A percentile compares a stretch with the other conserved stretches of the same genome.
These are phyloP conservation scores for Bicyclus anynana DNA, from an alignment of 1,140 invertebrate genomes.

Conservation along the genomic window DNA sequence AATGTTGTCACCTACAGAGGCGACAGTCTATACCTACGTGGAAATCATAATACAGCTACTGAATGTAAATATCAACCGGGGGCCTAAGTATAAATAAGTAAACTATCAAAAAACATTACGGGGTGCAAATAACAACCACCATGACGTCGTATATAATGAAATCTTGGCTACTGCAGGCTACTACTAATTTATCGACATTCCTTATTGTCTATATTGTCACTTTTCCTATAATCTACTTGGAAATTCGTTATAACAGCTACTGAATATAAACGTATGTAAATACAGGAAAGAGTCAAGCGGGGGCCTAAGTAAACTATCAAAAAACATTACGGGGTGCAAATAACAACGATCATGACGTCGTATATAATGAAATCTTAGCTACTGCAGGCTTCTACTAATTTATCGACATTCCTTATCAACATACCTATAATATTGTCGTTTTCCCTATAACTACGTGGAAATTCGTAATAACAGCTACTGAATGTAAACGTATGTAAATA, in stretches of 20 bases:
- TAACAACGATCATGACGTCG: constrained; percentile 72
- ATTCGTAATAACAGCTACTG: constrained; percentile 8
- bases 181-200: too few relatives aligned
- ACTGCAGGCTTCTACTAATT: too few relatives aligned
- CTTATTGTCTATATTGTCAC: too few relatives aligned
- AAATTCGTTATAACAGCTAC: constrained; percentile 6
- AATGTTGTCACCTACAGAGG: too few relatives aligned
- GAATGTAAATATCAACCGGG: constrained; percentile 19
- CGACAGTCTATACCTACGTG: too few relatives aligned
- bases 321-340: constrained; percentile 75
- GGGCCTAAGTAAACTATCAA: constrained; percentile 68
- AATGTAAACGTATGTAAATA: constrained; percentile 21
- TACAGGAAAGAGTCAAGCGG: constrained; percentile 30
- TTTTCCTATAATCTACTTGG: not conserved
- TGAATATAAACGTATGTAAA: constrained; percentile 18
- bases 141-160: constrained; percentile 73
- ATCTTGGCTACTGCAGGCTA: too few relatives aligned
- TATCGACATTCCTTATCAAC: too few relatives aligned
- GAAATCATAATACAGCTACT: not conserved
- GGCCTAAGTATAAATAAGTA: constrained; percentile 50
- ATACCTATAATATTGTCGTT: too few relatives aligned
- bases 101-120: constrained; percentile 75
- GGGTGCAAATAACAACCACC: constrained; percentile 74
- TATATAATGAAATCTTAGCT: constrained; percentile 75
- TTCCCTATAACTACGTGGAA: not conserved